Base-by-base conservation (phyloP, 1,140 invertebrate species). In the Dreissena rostriformis region DNA sequence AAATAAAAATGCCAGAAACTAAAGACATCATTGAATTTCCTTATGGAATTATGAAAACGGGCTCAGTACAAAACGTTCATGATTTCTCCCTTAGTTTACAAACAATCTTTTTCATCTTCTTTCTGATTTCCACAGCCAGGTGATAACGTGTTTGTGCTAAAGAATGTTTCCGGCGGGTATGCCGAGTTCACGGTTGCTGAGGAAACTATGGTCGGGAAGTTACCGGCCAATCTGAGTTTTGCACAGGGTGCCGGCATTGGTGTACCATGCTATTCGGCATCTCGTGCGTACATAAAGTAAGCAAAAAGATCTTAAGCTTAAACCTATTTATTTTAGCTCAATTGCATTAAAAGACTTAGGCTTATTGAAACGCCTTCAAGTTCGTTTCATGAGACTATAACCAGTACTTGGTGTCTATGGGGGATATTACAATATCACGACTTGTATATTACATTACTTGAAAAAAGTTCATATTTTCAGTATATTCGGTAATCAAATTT, bases 121-220 rank as follows among this genome's bases (percentile, higher is more conserved):
- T n/a, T 63, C 19, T 11, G 24, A 52, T 12, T 66, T 52, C 29
- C 19, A 7, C 51, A 67, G 76, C 76, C 76, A 22, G 76, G 63
- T 29, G 76, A 79, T 17, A 88, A 94, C 66, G 95, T 95, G 5
- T 95, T 93, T 80, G 89, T 90, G 87, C 74, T 89, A 66, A 72
- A 67, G 76, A 83, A 71, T 86, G 53, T 61, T 14, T 61, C 86
- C 55, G 95, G 95, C 7, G 92, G 93, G 14, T 94, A 95, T 90
- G 95, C 95, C 63, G 94, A 95, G 87, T 95, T 94, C 89, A 84
- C 90, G 4, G 81, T 91, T 19, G 92, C 90, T 28, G 87, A 93
- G 49, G 90, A 90, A 63, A 78, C 89, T 8, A 81, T 88, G 57
- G 89, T 93, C 0, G 94, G 93, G 66, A 74, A 61, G 28, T 68